These are phyloP conservation scores for Vesta saturnalis DNA, from an alignment of 2,888 invertebrate genomes.

Conservation along the genomic window DNA sequence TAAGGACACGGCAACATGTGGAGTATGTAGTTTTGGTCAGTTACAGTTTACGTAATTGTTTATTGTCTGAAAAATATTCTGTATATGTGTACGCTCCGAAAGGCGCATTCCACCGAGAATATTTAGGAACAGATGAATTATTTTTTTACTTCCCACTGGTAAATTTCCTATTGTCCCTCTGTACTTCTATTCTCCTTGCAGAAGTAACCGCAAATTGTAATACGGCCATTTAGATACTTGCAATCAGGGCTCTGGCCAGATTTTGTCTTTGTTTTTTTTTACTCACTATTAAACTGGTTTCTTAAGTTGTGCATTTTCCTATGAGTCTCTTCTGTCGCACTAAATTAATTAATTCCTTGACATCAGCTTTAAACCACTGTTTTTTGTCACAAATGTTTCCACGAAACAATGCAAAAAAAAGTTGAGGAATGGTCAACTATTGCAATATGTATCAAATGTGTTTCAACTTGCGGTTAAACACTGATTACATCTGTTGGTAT, in stretches of 20 bases:
- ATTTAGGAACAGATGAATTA: slow-evolving; percentile 31
- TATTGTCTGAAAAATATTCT: slow-evolving; percentile 11
- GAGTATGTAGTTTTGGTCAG: slow-evolving; percentile 29
- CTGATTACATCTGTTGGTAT: too few species aligned
- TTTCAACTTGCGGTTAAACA: too few species aligned
- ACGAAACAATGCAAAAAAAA: too few species aligned
- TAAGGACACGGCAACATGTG: slow-evolving; percentile 34
- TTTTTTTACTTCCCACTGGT: slow-evolving; percentile 1
- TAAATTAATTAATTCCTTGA: slow-evolving; percentile 29
- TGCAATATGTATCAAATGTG: too few species aligned
- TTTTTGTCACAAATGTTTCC: background rate
- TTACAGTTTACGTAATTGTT: slow-evolving; percentile 36
- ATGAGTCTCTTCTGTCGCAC: slow-evolving; percentile 19
- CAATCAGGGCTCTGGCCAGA: slow-evolving; percentile 17
- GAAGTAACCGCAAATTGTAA: slow-evolving; percentile 9
- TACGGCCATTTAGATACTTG: slow-evolving; percentile 11
- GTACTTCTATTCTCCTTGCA: slow-evolving; percentile 16
- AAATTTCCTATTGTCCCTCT: slow-evolving; percentile 13
- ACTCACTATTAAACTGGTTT: slow-evolving; percentile 27
- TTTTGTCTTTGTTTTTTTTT: slow-evolving; percentile 25
- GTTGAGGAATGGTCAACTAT: too few species aligned
- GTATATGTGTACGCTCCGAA: slow-evolving; percentile 34
- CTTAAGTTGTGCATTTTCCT: slow-evolving; percentile 32
- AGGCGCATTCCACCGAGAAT: slow-evolving; percentile 35
- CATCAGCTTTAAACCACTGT: slow-evolving; percentile 16